phyloP scores from a whole-genome alignment of 1,140 invertebrate genomes.

The Trinorchestia longiramus region DNA sequence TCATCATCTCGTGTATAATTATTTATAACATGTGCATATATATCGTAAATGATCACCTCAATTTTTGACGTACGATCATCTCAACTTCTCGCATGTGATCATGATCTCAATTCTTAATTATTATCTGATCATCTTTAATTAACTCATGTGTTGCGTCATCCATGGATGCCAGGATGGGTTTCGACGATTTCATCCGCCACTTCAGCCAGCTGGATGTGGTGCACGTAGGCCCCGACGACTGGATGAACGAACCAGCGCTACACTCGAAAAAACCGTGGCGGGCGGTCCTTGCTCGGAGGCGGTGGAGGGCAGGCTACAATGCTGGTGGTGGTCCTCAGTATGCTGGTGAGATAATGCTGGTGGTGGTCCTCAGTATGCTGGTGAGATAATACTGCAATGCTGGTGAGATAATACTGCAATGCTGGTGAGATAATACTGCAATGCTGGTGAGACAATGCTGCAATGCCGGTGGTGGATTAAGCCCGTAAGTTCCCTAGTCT shows the following conservation, averaged over 20 bases:
- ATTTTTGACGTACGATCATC: no score
- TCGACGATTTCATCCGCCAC: conserved; percentile 79
- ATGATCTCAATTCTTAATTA: no score
- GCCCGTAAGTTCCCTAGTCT: neutral
- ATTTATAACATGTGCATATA: no score
- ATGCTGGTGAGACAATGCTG: neutral
- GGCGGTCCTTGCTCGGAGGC: conserved; percentile 78
- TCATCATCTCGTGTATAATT: no score
- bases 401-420: neutral
- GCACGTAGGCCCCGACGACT: conserved; percentile 83
- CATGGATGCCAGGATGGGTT: conserved; percentile 86
- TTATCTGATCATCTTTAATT: neutral
- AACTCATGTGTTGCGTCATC: neutral
- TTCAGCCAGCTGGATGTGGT: conserved; percentile 82
- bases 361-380: conserved; percentile 76
- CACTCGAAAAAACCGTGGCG: conserved; percentile 80
- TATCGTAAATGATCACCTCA: no score
- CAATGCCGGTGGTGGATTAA: neutral
- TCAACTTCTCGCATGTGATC: no score
- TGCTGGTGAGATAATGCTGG: conserved; percentile 78
- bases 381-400: conserved; percentile 76
- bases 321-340: conserved; percentile 78
- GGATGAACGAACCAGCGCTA: conserved; percentile 78
- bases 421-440: neutral
- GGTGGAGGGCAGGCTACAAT: conserved; percentile 79